Evolutionary conservation across 2,888 invertebrate species (phyloP).

Genomic region (Acanthococcus lagerstroemiae): DNA sequence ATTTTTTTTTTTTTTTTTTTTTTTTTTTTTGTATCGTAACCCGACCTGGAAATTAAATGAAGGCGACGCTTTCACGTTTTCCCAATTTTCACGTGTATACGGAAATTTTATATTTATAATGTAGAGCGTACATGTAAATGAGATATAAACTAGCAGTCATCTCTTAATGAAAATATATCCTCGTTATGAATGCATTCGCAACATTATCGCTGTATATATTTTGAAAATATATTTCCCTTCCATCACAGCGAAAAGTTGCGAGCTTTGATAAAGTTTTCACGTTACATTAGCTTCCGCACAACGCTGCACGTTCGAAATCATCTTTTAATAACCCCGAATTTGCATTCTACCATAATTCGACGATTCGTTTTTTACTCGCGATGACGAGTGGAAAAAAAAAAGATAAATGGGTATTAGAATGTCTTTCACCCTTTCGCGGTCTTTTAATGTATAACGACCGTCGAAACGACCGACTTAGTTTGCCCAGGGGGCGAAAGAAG

Average conservation of each 20-base stretch:
- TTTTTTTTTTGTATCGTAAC: not conserved
- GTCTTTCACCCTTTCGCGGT: no score
- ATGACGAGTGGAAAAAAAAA: not conserved
- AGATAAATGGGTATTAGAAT: not conserved
- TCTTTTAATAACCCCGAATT: not conserved
- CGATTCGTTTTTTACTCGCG: not conserved
- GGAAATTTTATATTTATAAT: no score
- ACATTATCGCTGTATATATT: not conserved
- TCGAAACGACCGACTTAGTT: no score
- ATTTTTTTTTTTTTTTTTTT: not conserved
- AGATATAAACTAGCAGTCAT: no score
- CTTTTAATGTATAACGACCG: no score
- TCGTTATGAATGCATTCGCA: no score
- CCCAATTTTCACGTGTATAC: no score
- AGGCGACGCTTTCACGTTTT: no score
- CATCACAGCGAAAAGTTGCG: not conserved
- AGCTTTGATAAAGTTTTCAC: conserved; percentile 14
- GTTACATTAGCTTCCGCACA: conserved; percentile 8
- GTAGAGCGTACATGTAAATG: no score
- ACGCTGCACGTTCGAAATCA: not conserved
- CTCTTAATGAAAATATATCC: no score
- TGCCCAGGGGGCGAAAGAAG: no score
- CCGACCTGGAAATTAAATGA: not conserved
- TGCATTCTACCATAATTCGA: not conserved
- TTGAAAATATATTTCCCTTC: not conserved